phyloP scores from a whole-genome alignment of 2,113 vertebrate genomes.

The Zapus hudsonius region DNA sequence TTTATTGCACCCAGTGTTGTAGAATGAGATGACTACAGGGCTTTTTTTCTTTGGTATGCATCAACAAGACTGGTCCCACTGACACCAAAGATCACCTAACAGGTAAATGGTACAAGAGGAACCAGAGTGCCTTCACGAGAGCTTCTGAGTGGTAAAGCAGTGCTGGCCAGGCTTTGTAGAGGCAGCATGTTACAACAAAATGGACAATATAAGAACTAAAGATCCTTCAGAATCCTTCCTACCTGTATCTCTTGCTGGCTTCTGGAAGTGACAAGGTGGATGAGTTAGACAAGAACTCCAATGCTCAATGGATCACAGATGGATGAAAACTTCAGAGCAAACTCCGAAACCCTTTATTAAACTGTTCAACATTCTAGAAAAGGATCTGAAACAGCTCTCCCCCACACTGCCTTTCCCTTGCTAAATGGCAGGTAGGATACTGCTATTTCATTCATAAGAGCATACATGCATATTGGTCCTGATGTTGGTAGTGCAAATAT shows the following conservation, averaged over 20 bases:
- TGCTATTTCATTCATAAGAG: background rate
- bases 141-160: background rate
- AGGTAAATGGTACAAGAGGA: background rate
- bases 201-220: background rate
- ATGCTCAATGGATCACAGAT: background rate
- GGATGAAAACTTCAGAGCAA: background rate
- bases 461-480: background rate
- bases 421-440: background rate
- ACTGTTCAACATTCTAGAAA: too few relatives aligned
- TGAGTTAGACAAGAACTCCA: background rate
- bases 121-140: background rate
- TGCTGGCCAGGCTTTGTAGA: background rate
- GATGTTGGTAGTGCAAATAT: background rate
- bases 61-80: background rate
- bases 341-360: background rate
- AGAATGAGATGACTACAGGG: background rate
- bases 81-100: background rate
- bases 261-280: background rate
- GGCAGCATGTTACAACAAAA: background rate
- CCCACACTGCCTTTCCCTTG: background rate
- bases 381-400: background rate
- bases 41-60: background rate
- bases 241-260: background rate
- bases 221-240: background rate
- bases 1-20: background rate